These are phyloP conservation scores for Sebastes wilsoni DNA, from an alignment of 2,797 vertebrate species.

Conservation along the genomic window DNA sequence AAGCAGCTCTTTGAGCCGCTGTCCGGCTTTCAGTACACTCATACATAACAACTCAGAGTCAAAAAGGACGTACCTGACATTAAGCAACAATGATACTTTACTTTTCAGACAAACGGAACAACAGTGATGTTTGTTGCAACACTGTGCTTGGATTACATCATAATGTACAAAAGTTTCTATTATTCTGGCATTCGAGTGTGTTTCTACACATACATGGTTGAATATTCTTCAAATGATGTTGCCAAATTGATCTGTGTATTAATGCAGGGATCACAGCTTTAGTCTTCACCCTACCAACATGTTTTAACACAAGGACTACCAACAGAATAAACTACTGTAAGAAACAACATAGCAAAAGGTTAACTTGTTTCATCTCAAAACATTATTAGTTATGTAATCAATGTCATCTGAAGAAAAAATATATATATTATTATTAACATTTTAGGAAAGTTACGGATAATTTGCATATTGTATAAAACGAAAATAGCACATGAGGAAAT, in stretches of 20 bases:
- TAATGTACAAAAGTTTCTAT: not conserved
- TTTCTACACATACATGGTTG: not conserved
- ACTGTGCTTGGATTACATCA: not conserved
- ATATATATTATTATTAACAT: no score
- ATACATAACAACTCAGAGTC: not conserved
- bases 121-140: not conserved
- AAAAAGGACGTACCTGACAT: not conserved
- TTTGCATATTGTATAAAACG: no score
- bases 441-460: no score
- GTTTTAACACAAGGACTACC: no score
- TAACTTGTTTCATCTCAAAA: no score
- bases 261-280: not conserved
- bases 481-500: no score
- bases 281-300: no score
- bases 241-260: not conserved
- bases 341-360: no score
- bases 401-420: no score
- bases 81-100: not conserved
- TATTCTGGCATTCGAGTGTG: not conserved
- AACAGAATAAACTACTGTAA: no score
- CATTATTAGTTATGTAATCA: no score
- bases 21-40: not conserved
- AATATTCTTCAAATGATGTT: not conserved
- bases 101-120: not conserved
- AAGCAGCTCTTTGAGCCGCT: not conserved